phyloP scores from a whole-genome alignment of 1,140 invertebrate genomes.

The Colletes latitarsis region DNA sequence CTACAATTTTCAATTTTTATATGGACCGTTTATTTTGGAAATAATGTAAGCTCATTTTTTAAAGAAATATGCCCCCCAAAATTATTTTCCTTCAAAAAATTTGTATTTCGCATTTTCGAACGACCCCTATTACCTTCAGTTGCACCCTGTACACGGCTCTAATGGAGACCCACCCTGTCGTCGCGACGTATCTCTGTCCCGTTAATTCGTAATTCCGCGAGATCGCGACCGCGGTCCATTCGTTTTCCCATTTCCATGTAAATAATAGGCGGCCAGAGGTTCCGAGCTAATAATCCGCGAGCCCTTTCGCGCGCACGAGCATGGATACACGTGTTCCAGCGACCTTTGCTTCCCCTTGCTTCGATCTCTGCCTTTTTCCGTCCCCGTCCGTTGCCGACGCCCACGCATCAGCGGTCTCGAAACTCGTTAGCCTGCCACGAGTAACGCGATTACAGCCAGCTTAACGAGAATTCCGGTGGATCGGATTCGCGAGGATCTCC shows the following conservation, averaged over 20 bases:
- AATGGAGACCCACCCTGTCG: too few species aligned
- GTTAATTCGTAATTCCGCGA: too few species aligned
- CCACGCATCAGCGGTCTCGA: slow-evolving; percentile 58
- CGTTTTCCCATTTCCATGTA: slow-evolving; percentile 37
- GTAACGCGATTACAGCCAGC: slow-evolving; percentile 57
- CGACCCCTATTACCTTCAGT: too few species aligned
- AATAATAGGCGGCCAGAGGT: slow-evolving; percentile 16
- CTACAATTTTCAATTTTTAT: too few species aligned
- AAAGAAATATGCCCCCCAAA: too few species aligned
- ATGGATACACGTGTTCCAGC: not conserved
- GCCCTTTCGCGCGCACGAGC: not conserved
- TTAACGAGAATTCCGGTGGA: slow-evolving; percentile 53
- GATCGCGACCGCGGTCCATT: too few species aligned
- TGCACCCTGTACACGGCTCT: too few species aligned
- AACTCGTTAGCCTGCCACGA: slow-evolving; percentile 59
- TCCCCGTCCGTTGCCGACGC: slow-evolving; percentile 17
- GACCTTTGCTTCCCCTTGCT: slow-evolving; percentile 7
- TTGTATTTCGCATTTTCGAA: too few species aligned
- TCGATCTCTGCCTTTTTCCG: slow-evolving; percentile 40
- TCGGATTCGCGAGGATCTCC: slow-evolving; percentile 52
- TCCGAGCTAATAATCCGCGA: slow-evolving; percentile 4
- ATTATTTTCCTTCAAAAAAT: too few species aligned
- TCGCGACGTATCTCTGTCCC: too few species aligned
- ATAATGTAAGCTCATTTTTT: too few species aligned
- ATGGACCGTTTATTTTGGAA: too few species aligned